Conservation (phyloP, 2,888 invertebrate species). For the Neuroscelio doddi region DNA sequence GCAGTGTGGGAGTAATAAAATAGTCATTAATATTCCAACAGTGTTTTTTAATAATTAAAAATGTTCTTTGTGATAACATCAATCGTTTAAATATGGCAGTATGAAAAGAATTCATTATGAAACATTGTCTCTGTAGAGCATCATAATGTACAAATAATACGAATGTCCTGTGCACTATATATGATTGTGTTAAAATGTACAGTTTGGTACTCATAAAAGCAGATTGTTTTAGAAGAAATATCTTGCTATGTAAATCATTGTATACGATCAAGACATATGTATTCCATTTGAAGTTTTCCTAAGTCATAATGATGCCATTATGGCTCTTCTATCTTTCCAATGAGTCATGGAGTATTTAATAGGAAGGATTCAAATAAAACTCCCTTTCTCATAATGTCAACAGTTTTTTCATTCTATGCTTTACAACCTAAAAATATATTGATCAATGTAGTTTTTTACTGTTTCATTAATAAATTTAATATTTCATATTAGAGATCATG, state of each 20-base stretch:
- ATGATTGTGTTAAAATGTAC: conserved; percentile 19
- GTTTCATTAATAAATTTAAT: too few species aligned
- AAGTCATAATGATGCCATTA: conserved; percentile 18
- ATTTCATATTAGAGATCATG: too few species aligned
- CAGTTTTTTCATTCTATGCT: conserved; percentile 23
- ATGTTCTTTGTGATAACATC: conserved; percentile 19
- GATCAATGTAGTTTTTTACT: conserved; percentile 4
- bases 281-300: conserved; percentile 16
- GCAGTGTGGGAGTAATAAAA: conserved; percentile 36
- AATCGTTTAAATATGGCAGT: conserved; percentile 18
- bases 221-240: conserved; percentile 9
- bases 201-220: conserved; percentile 8
- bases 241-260: conserved; percentile 1
- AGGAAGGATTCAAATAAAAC: conserved; percentile 18
- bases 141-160: conserved; percentile 1
- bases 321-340: conserved; percentile 17
- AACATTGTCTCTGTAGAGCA: conserved; percentile 12
- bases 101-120: conserved; percentile 6
- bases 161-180: neutral
- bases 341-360: conserved; percentile 29
- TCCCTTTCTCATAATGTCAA: conserved; percentile 14
- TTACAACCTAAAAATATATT: conserved; percentile 38
- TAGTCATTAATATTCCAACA: conserved; percentile 27
- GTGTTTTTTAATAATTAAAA: conserved; percentile 41
- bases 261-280: conserved; percentile 4